These are phyloP conservation scores for Lagopus muta DNA, from an alignment of 2,113 vertebrate genomes.

Conservation along the genomic window DNA sequence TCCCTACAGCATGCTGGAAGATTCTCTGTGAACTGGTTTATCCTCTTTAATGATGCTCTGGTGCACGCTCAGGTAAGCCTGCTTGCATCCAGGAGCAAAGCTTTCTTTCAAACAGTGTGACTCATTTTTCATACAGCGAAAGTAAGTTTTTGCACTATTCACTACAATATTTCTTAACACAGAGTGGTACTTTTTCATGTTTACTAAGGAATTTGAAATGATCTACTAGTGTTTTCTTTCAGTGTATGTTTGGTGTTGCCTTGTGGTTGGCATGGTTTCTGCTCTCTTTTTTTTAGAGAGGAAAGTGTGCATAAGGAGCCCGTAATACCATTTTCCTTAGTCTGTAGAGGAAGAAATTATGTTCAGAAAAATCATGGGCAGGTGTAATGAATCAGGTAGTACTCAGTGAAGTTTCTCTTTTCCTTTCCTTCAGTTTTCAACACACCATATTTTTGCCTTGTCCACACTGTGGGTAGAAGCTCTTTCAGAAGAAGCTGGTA, in stretches of 20 bases:
- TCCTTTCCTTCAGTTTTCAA: constrained; percentile 89
- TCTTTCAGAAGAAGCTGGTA: constrained; percentile 88
- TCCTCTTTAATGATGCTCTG: constrained; percentile 95
- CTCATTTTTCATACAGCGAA: accelerated
- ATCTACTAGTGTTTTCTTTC: neutral
- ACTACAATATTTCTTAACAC: neutral
- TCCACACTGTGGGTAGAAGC: constrained; percentile 96
- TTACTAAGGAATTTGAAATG: neutral
- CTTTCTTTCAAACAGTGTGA: neutral
- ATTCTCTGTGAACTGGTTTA: constrained; percentile 99
- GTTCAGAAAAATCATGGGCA: neutral
- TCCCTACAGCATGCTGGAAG: constrained; percentile 93
- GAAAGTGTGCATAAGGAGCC: neutral
- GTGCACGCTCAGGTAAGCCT: constrained; percentile 95
- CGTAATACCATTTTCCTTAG: neutral
- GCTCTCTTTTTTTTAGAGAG: neutral
- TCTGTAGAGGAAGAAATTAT: neutral
- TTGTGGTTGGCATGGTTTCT: neutral
- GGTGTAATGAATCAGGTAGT: neutral
- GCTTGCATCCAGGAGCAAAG: neutral
- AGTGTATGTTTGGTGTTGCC: neutral
- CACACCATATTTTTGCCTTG: constrained; percentile 94
- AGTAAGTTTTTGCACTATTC: neutral
- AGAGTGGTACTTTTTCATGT: neutral
- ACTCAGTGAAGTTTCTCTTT: neutral